Percentiles rank a stretch among this genome's conserved stretches.
phyloP scores from a whole-genome alignment of 2,113 vertebrate genomes.

The Fulmarus glacialis region DNA sequence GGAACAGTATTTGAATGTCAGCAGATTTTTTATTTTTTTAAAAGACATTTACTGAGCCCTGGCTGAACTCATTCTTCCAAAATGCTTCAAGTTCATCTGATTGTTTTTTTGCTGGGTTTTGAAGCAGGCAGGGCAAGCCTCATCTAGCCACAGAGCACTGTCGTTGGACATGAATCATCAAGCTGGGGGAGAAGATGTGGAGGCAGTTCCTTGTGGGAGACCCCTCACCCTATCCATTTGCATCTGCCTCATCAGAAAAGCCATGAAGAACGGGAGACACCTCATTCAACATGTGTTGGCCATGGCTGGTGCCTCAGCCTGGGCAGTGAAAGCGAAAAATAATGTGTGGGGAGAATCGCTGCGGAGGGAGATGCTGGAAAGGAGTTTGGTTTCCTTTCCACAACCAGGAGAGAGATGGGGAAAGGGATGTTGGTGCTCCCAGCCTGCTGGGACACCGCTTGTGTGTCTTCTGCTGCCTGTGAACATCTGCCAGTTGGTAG shows the following conservation, averaged over 20 bases:
- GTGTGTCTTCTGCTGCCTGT: neutral
- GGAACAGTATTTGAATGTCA: neutral
- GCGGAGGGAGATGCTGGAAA: neutral
- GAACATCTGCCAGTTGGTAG: neutral
- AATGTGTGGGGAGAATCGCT: rapidly evolving
- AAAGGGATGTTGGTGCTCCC: neutral
- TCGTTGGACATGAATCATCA: neutral
- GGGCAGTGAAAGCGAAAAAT: neutral
- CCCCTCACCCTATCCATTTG: neutral
- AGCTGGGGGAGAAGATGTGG: neutral
- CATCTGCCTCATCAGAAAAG: neutral
- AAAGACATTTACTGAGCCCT: neutral
- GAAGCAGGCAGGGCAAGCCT: neutral
- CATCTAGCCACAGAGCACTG: neutral
- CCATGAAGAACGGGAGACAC: neutral
- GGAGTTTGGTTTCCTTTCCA: neutral
- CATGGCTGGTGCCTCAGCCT: rapidly evolving
- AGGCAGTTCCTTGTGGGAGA: neutral
- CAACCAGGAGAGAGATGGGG: neutral
- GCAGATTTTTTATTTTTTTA: neutral
- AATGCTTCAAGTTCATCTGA: neutral
- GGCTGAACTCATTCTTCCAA: neutral
- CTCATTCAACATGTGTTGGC: neutral
- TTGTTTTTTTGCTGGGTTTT: neutral
- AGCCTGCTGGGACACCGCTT: neutral